A percentile compares a stretch with the other conserved stretches of the same genome.
Evolutionary conservation across 2,888 invertebrate genomes (phyloP).

Genomic region (Eulithis prunata): DNA sequence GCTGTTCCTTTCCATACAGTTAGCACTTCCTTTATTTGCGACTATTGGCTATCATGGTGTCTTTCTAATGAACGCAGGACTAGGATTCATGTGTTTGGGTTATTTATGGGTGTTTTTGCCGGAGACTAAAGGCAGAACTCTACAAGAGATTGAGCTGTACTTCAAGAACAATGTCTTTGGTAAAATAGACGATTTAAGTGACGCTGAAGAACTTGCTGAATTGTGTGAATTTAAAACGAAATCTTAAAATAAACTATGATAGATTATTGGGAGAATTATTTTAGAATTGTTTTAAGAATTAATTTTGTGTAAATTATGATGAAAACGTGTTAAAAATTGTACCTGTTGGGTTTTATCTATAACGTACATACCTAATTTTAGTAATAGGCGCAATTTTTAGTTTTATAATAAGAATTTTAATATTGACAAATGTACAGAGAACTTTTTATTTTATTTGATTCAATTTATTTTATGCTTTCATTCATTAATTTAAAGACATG

Average conservation of each 20-base stretch:
- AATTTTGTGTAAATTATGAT: not conserved
- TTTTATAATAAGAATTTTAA: no score
- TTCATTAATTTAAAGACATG: no score
- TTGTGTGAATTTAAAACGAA: not conserved
- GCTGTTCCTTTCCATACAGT: slow-evolving; percentile 43
- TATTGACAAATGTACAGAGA: no score
- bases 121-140: slow-evolving; percentile 49
- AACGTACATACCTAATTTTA: no score
- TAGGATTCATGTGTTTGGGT: slow-evolving; percentile 40
- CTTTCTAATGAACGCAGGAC: slow-evolving; percentile 43
- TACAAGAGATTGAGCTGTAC: slow-evolving; percentile 50
- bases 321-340: no score
- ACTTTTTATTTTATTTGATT: no score
- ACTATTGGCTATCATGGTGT: slow-evolving; percentile 47
- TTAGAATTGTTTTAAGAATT: not conserved
- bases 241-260: not conserved
- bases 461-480: no score
- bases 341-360: no score
- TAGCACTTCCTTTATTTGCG: slow-evolving; percentile 40
- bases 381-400: no score
- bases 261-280: not conserved
- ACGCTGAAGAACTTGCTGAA: not conserved
- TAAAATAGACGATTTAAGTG: not conserved
- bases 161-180: slow-evolving; percentile 42
- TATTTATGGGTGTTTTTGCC: slow-evolving; percentile 47